Conservation (phyloP, 2,888 invertebrate genomes). For the Morpho helenor region DNA sequence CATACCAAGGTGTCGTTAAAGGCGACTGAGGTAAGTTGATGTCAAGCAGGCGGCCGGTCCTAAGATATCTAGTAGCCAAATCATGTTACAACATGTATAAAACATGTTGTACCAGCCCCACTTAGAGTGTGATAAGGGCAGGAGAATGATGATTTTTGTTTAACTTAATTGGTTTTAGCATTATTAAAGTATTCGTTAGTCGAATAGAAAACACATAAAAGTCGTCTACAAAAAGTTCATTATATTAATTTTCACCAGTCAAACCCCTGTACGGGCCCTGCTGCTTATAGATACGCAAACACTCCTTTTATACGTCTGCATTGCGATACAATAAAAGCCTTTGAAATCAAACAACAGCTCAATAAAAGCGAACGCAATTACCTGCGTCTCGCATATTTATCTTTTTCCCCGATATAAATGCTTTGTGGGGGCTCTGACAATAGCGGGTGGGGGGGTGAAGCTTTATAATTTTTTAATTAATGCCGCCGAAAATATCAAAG, state of each 20-base stretch:
- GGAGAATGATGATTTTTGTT: too few species aligned
- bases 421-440: constrained; percentile 62
- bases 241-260: constrained; percentile 5
- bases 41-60: too few species aligned
- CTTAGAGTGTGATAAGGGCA: too few species aligned
- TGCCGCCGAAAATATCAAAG: constrained; percentile 76
- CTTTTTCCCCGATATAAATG: constrained; percentile 69
- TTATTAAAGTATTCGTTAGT: too few species aligned
- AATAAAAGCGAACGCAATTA: constrained; percentile 71
- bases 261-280: constrained; percentile 6
- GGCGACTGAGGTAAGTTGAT: too few species aligned
- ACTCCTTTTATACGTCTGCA: constrained; percentile 31
- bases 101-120: too few species aligned
- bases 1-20: too few species aligned
- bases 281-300: constrained; percentile 17
- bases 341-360: constrained; percentile 72
- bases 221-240: constrained; percentile 1
- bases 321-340: constrained; percentile 55
- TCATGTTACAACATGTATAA: too few species aligned
- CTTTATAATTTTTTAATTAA: constrained; percentile 80
- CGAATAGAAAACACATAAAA: too few species aligned
- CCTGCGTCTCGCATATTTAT: constrained; percentile 73
- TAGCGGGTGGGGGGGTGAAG: constrained; percentile 55
- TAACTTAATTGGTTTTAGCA: too few species aligned
- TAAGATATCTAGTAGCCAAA: too few species aligned